Evolutionary conservation across 2,888 invertebrate genomes (phyloP), one percentile per base, ranked within the genome.

Genomic region (Tineola bisselliella): DNA sequence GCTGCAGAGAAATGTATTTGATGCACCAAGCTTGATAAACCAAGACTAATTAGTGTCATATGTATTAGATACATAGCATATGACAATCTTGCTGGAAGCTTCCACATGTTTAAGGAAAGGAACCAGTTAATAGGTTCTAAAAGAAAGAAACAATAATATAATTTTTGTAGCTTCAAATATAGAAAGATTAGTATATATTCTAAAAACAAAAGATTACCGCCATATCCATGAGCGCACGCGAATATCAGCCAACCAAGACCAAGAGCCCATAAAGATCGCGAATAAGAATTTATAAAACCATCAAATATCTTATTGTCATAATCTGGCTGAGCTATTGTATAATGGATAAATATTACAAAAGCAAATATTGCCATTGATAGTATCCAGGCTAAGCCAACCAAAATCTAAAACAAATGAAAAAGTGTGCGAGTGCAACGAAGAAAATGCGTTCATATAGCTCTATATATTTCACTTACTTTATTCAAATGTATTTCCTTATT

Each of bases 1-100:
- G 33, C 15, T 1, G n/a, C 33, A 6, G 58, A 33, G 33, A 58
- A 58, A 13, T 33, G 30, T 33, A 58, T 15, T 19, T 19, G 58
- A 13, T n/a, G 12, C 3, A 58, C 33, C 17, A 58, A 1, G 15
- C 33, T 13, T 10, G n/a, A 10, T n/a, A 12, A 8, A 30, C 4
- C 15, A n/a, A 58, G 11, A 6, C 12, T n/a, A 17, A 59, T 59
- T 12, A 59, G 1, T 12, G 59, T 13, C 25, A 48, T 30, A 66
- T 90, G 89, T 1, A 87, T 68, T 0, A 90, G 65, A 64, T 79
- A 86, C 67, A 84, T 75, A 58, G 79, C 76, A 64, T 81, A 84
- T 0, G 79, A 78, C 15, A 87, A 68, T 62, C 75, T 71, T 11
- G 73, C 74, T 12, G 81, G 62, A 12, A 79, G 68, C 66, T 75